phyloP scores from a whole-genome alignment of 2,888 invertebrate genomes.

The Macaria liturata region DNA sequence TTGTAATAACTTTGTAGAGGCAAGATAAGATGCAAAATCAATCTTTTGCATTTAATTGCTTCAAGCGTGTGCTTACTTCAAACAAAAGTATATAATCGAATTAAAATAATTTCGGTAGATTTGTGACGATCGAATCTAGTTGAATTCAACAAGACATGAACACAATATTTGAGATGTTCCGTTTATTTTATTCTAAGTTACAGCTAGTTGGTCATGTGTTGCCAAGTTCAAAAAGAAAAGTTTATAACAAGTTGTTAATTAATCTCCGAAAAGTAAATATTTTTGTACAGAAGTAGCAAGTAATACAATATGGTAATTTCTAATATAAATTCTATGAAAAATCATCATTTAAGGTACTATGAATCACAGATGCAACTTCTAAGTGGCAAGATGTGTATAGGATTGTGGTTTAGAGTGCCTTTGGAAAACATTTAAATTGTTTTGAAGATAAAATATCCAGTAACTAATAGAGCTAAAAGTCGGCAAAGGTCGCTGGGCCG shows the following conservation, averaged over 20 bases:
- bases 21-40: conserved; percentile 50
- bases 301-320: conserved; percentile 11
- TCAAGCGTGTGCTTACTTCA: conserved; percentile 28
- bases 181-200: neutral
- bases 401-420: neutral
- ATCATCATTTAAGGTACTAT: conserved; percentile 49
- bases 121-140: conserved; percentile 37
- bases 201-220: conserved; percentile 33
- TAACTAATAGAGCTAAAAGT: neutral
- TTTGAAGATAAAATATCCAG: conserved; percentile 54
- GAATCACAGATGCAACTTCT: conserved; percentile 70
- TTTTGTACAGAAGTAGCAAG: conserved; percentile 32
- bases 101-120: conserved; percentile 16
- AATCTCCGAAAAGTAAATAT: conserved; percentile 29
- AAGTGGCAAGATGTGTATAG: conserved; percentile 58
- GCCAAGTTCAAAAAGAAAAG: conserved; percentile 38
- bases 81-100: conserved; percentile 19
- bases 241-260: conserved; percentile 14
- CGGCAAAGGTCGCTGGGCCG: too few species aligned
- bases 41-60: conserved; percentile 34
- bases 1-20: conserved; percentile 34
- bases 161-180: neutral
- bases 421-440: conserved; percentile 22
- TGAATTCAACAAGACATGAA: conserved; percentile 46
- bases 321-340: conserved; percentile 46